A percentile compares a stretch with the other conserved stretches of the same genome.
Evolutionary conservation across 1,140 invertebrate genomes (phyloP).

Genomic region (Semibalanus balanoides): DNA sequence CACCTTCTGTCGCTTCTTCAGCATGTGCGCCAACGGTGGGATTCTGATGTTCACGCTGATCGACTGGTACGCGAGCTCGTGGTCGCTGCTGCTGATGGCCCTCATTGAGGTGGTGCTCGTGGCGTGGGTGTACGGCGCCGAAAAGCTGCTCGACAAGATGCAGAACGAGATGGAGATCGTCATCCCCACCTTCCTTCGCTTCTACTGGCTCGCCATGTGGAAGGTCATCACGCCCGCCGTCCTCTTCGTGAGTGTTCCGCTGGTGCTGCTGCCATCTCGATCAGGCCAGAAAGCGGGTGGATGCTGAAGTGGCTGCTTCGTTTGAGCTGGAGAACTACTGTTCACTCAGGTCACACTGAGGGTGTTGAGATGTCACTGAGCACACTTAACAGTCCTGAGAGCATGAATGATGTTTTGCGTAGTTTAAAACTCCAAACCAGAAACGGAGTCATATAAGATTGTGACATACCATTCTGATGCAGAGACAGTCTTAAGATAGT

Average conservation of each 20-base stretch:
- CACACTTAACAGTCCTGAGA: too few species aligned
- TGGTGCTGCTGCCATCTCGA: too few species aligned
- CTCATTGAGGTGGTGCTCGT: background rate
- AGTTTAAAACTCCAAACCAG: too few species aligned
- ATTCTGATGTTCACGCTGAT: constrained; percentile 3
- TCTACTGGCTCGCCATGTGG: background rate
- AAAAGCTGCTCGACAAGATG: background rate
- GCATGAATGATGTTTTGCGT: too few species aligned
- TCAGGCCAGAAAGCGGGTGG: too few species aligned
- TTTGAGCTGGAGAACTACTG: too few species aligned
- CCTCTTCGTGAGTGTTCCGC: constrained; percentile 1
- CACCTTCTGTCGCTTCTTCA: background rate
- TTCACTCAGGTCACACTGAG: too few species aligned
- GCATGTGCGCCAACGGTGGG: background rate
- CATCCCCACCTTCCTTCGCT: background rate
- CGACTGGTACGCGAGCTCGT: background rate
- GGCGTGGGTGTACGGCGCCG: background rate
- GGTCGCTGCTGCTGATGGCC: background rate
- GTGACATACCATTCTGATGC: too few species aligned
- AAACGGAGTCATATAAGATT: too few species aligned
- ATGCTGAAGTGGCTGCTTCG: too few species aligned
- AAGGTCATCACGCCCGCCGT: background rate
- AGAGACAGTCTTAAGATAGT: too few species aligned
- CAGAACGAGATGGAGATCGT: background rate
- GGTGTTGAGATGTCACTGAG: too few species aligned